A percentile compares a stretch with the other conserved stretches of the same genome.
These are phyloP conservation scores for Cottoperca gobio DNA, from an alignment of 2,797 vertebrate species.

Conservation along the genomic window DNA sequence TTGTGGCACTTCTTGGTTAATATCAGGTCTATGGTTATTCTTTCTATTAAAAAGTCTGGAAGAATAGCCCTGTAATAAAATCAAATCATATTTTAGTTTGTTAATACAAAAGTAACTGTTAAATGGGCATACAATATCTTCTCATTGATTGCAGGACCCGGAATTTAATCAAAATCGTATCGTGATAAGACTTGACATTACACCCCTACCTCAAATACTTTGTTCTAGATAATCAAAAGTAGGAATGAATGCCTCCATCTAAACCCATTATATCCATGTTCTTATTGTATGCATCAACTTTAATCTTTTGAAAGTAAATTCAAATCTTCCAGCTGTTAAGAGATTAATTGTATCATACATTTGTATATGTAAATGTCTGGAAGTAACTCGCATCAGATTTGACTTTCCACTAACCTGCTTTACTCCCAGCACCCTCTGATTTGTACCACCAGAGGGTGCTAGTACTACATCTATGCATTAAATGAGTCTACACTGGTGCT, in stretches of 20 bases:
- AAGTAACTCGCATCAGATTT: background rate
- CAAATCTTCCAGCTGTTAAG: background rate
- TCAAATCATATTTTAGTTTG: too few relatives aligned
- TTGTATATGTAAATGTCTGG: background rate
- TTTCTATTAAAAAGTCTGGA: too few relatives aligned
- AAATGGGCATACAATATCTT: too few relatives aligned
- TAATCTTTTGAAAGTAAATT: background rate
- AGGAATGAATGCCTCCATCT: background rate
- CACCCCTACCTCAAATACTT: background rate
- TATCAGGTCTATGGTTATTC: too few relatives aligned
- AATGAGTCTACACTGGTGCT: background rate
- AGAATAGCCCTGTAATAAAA: too few relatives aligned
- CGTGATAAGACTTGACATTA: too few relatives aligned
- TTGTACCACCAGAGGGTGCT: constrained; percentile 31
- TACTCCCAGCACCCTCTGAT: background rate
- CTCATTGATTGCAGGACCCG: too few relatives aligned
- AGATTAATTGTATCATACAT: background rate
- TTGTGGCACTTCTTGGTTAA: too few relatives aligned
- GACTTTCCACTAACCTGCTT: background rate
- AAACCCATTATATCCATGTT: background rate
- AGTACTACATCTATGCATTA: background rate
- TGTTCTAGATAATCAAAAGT: background rate
- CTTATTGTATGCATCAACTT: background rate
- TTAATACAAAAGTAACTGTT: too few relatives aligned
- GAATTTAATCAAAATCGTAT: too few relatives aligned